Conservation (phyloP, 2,113 vertebrate species). For the Elaphurus davidianus region DNA sequence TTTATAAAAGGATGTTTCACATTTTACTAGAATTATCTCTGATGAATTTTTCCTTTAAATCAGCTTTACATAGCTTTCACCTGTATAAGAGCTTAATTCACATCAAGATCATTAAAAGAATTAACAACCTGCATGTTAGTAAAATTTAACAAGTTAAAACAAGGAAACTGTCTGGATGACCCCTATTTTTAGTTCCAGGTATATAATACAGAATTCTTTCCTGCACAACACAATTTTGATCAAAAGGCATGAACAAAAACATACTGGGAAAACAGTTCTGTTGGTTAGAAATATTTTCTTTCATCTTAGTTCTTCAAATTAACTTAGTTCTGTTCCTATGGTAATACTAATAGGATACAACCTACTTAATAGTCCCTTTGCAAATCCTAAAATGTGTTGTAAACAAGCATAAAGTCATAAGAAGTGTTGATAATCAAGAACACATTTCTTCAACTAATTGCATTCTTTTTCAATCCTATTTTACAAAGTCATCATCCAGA, state of each 20-base stretch:
- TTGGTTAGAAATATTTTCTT: not conserved
- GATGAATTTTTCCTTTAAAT: not conserved
- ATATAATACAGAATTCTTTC: not conserved
- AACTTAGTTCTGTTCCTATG: not conserved
- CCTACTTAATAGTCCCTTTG: not conserved
- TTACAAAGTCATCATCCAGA: not conserved
- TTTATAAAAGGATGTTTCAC: not conserved
- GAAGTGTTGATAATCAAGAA: not conserved
- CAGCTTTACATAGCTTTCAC: not conserved
- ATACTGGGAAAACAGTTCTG: not conserved
- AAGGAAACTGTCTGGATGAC: not conserved
- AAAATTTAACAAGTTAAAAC: conserved; percentile 26
- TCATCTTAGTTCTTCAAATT: conserved; percentile 32
- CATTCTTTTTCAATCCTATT: not conserved
- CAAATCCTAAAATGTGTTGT: not conserved
- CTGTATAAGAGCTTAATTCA: not conserved
- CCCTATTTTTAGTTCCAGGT: not conserved
- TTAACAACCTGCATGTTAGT: not conserved
- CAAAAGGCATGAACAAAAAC: not conserved
- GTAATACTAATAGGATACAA: not conserved
- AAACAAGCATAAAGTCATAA: not conserved
- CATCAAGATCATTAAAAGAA: not conserved
- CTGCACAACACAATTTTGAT: not conserved
- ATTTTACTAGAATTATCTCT: not conserved
- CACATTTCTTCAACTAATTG: conserved; percentile 8